phyloP scores from a whole-genome alignment of 2,113 vertebrate genomes.

The Gadus macrocephalus region DNA sequence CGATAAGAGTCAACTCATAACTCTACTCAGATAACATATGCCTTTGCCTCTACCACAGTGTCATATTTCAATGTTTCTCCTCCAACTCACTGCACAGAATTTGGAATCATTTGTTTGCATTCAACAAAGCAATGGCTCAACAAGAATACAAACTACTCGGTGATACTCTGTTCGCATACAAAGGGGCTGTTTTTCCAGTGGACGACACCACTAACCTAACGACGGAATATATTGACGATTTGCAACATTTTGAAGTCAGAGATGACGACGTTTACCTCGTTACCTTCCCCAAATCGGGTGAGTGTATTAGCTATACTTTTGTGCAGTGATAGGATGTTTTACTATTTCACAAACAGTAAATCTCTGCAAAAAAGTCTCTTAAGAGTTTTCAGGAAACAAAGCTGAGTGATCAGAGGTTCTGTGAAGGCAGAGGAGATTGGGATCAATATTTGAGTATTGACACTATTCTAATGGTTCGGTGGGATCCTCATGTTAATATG shows the following conservation, averaged over 20 bases:
- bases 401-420: too few species aligned
- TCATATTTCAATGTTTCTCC: background rate
- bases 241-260: slow-evolving; percentile 3
- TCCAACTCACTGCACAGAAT: background rate
- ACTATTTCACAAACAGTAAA: too few species aligned
- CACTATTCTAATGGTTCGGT: too few species aligned
- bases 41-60: background rate
- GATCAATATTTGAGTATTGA: too few species aligned
- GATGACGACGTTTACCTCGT: slow-evolving; percentile 5
- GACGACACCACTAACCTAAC: background rate
- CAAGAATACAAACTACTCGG: background rate
- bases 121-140: background rate
- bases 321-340: too few species aligned
- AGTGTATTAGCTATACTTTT: background rate
- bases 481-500: too few species aligned
- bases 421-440: too few species aligned
- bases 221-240: too few species aligned
- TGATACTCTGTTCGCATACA: background rate
- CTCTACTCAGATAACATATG: too few species aligned
- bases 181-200: background rate
- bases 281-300: slow-evolving; percentile 11
- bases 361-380: too few species aligned
- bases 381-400: too few species aligned
- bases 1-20: background rate
- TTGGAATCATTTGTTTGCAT: background rate